Evolutionary conservation across 2,888 invertebrate genomes (phyloP).

Genomic region (Acleris sparsana): DNA sequence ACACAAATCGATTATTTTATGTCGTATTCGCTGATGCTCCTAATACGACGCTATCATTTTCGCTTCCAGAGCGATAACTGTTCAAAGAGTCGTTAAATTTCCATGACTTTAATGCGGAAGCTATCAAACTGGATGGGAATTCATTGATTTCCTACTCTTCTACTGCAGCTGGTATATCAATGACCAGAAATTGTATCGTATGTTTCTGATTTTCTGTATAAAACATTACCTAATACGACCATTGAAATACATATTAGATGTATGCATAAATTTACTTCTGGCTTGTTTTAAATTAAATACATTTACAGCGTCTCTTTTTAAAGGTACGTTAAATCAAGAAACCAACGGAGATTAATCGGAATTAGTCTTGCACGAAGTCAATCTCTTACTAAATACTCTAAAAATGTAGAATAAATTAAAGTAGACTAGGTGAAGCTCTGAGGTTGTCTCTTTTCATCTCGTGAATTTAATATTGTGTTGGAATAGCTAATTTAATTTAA

Average conservation of each 20-base stretch:
- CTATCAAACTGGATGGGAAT: neutral
- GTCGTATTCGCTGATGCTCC: neutral
- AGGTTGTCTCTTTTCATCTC: neutral
- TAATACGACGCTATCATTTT: neutral
- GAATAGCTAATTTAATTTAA: no score
- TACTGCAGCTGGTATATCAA: neutral
- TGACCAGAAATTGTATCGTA: neutral
- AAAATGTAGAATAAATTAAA: constrained; percentile 1
- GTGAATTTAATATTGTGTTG: neutral
- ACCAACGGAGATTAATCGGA: neutral
- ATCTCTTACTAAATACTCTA: constrained; percentile 13
- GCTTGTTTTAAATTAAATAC: no score
- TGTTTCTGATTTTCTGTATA: no score
- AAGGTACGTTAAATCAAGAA: no score
- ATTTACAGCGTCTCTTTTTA: no score
- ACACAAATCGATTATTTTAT: neutral
- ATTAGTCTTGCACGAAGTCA: constrained; percentile 10
- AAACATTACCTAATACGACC: no score
- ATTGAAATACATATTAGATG: no score
- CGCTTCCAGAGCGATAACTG: neutral
- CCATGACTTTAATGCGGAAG: constrained; percentile 9
- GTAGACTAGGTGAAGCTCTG: neutral
- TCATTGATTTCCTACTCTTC: neutral
- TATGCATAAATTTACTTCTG: no score
- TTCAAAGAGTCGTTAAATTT: constrained; percentile 8